Evolutionary conservation across 2,888 invertebrate genomes (phyloP).

Genomic region (Drosophila algonquin): DNA sequence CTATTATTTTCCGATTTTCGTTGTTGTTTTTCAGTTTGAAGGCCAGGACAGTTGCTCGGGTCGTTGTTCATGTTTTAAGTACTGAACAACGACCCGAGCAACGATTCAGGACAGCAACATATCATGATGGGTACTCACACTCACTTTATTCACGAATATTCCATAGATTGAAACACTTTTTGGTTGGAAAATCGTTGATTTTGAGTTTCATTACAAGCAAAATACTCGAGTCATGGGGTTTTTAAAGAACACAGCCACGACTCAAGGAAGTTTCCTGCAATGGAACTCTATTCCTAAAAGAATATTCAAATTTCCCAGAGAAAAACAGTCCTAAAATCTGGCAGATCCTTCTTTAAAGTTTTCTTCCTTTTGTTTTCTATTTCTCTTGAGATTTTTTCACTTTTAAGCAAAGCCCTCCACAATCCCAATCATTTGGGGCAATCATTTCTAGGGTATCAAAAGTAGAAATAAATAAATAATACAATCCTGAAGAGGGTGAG

Average conservation of each 20-base stretch:
- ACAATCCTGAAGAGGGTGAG: neutral
- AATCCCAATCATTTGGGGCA: neutral
- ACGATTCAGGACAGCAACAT: too few species aligned
- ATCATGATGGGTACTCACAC: too few species aligned
- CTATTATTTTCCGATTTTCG: too few species aligned
- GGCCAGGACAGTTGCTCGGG: too few species aligned
- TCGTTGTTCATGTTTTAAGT: too few species aligned
- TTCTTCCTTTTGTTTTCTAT: too few species aligned
- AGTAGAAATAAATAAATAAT: conserved; percentile 46
- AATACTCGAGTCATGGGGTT: neutral
- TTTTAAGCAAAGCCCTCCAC: neutral
- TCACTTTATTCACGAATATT: too few species aligned
- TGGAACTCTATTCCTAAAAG: neutral
- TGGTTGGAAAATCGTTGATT: neutral
- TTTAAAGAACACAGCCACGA: neutral
- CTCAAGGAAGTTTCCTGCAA: neutral
- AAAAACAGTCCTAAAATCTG: neutral
- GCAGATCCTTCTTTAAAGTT: neutral
- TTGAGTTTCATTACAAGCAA: neutral
- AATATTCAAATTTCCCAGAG: too few species aligned
- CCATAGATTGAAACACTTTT: too few species aligned
- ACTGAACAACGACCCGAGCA: too few species aligned
- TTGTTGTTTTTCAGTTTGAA: too few species aligned
- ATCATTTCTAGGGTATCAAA: conserved; percentile 11
- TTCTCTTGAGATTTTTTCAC: neutral